These are phyloP conservation scores for Esox niger DNA, from an alignment of 2,113 vertebrate genomes.

Conservation along the genomic window DNA sequence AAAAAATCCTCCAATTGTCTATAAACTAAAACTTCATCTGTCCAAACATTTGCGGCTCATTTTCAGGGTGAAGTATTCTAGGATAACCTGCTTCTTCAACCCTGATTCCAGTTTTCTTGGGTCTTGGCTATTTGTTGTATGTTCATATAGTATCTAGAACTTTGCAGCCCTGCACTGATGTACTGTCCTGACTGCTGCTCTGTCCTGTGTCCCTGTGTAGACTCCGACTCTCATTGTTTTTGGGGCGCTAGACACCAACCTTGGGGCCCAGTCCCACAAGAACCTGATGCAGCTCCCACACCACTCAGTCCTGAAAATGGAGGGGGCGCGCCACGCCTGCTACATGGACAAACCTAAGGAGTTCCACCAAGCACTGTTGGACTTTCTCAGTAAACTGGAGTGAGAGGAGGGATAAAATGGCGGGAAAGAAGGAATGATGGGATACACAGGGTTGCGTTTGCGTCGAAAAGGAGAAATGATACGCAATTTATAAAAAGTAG, in stretches of 20 bases:
- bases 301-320: conserved; percentile 75
- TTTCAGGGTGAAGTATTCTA: no score
- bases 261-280: conserved; percentile 85
- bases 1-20: no score
- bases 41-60: no score
- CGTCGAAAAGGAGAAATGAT: background rate
- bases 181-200: background rate
- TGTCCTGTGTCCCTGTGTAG: background rate
- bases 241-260: conserved; percentile 80
- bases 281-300: conserved; percentile 83
- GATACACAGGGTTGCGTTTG: background rate
- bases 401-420: background rate
- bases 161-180: no score
- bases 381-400: conserved; percentile 72
- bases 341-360: conserved; percentile 89
- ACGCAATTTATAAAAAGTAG: background rate
- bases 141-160: no score
- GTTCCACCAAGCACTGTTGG: conserved; percentile 84
- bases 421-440: background rate
- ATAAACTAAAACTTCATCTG: no score
- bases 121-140: no score
- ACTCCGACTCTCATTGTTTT: conserved; percentile 20
- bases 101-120: no score
- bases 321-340: conserved; percentile 84
- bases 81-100: no score